A percentile compares a stretch with the other conserved stretches of the same genome.
phyloP scores from a whole-genome alignment of 2,797 vertebrate species.

The Microctenopoma stevenorrisi region DNA sequence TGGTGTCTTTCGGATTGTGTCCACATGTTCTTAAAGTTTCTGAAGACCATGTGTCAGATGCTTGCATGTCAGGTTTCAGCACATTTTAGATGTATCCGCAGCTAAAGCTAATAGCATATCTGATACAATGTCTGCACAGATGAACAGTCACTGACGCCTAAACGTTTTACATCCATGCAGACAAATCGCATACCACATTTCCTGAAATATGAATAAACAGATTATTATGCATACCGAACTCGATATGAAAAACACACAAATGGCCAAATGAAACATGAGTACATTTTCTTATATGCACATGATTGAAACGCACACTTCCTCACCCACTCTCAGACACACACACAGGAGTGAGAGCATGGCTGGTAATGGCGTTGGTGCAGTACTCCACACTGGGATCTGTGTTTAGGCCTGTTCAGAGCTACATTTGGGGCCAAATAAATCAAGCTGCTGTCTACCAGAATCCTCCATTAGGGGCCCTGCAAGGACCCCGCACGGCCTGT shows the following conservation, averaged over 20 bases:
- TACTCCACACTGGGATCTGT: conserved; percentile 82
- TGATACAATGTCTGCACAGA: background rate
- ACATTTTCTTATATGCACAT: background rate
- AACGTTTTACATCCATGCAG: background rate
- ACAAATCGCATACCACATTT: background rate
- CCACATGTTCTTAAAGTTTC: too few species aligned
- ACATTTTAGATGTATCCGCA: background rate
- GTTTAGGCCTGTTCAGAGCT: conserved; percentile 82
- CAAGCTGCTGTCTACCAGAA: conserved; percentile 81
- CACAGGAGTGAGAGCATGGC: conserved; percentile 44
- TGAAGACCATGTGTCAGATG: too few species aligned
- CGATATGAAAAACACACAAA: conserved; percentile 32
- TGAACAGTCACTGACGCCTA: too few species aligned
- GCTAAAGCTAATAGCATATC: background rate
- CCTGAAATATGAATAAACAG: conserved; percentile 15
- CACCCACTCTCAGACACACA: background rate
- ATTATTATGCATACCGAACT: conserved; percentile 7
- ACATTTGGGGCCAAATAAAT: conserved; percentile 85
- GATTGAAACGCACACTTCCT: conserved; percentile 39
- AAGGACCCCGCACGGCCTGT: conserved; percentile 77
- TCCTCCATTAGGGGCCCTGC: conserved; percentile 83
- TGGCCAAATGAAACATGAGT: conserved; percentile 36
- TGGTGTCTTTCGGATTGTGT: background rate
- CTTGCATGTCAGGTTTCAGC: background rate
- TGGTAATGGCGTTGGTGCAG: conserved; percentile 76